These are phyloP conservation scores for Plebejus argus DNA, from an alignment of 2,888 invertebrate species.

Conservation along the genomic window DNA sequence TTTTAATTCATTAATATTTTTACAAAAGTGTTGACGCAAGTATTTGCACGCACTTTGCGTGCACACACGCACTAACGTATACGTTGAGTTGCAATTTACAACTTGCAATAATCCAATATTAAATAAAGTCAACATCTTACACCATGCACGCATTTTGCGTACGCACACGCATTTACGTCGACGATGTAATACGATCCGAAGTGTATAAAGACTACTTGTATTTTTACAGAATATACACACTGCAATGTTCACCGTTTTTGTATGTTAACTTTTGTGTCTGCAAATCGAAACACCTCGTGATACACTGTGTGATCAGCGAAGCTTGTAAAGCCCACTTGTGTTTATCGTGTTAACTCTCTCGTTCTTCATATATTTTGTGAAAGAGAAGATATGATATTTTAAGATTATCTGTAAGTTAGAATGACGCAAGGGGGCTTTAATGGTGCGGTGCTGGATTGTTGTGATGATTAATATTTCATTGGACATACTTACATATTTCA, in stretches of 20 bases:
- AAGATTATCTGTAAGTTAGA: too few relatives aligned
- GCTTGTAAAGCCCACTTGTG: neutral
- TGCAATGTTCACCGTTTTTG: neutral
- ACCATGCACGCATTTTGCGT: too few relatives aligned
- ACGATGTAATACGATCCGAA: too few relatives aligned
- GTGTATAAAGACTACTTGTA: too few relatives aligned
- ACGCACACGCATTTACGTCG: too few relatives aligned
- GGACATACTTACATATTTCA: neutral
- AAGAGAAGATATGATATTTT: neutral
- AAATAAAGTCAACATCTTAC: too few relatives aligned
- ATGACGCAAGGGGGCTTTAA: neutral
- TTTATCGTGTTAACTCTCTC: neutral
- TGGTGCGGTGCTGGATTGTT: neutral
- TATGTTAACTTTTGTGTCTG: neutral
- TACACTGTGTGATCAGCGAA: neutral
- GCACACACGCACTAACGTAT: neutral
- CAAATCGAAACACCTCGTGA: neutral
- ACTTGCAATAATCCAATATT: neutral
- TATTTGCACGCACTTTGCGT: constrained; percentile 1
- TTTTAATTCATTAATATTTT: too few relatives aligned
- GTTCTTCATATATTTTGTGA: neutral
- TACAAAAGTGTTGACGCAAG: neutral
- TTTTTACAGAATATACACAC: neutral
- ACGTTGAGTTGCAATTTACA: too few relatives aligned
- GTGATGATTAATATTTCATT: neutral